These are phyloP conservation scores for Orchesella cincta DNA, from an alignment of 1,140 invertebrate species.

Conservation along the genomic window DNA sequence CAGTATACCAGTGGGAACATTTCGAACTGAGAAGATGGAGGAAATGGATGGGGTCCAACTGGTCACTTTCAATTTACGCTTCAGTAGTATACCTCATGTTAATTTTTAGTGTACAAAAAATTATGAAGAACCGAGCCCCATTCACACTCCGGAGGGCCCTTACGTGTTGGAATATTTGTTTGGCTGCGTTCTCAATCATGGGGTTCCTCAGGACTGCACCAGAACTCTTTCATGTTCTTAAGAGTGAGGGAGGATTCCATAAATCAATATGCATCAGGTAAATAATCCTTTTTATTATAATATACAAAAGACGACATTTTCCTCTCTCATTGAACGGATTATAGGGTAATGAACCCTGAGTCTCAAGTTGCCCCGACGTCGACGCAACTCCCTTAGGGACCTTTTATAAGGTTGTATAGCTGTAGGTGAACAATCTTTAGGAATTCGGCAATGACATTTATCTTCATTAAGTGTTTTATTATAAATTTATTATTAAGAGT, in stretches of 20 bases:
- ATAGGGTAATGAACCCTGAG: too few species aligned
- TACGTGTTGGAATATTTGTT: slow-evolving; percentile 84
- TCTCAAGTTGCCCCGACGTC: not conserved
- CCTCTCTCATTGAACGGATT: not conserved
- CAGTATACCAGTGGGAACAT: slow-evolving; percentile 44
- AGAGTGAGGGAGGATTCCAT: slow-evolving; percentile 79
- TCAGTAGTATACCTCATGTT: slow-evolving; percentile 88
- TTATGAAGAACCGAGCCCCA: slow-evolving; percentile 85
- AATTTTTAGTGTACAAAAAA: slow-evolving; percentile 88
- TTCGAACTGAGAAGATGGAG: slow-evolving; percentile 55
- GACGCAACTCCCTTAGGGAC: too few species aligned
- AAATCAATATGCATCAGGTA: slow-evolving; percentile 82
- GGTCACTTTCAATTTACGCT: slow-evolving; percentile 90
- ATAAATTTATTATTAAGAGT: too few species aligned
- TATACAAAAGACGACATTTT: too few species aligned
- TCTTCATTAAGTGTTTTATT: too few species aligned
- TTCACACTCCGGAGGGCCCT: slow-evolving; percentile 83
- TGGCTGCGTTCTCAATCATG: slow-evolving; percentile 92
- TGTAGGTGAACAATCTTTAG: too few species aligned
- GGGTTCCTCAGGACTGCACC: slow-evolving; percentile 83
- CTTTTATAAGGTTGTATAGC: too few species aligned
- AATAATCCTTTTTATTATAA: not conserved
- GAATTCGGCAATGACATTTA: too few species aligned
- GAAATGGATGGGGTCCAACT: slow-evolving; percentile 94
- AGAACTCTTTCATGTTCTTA: slow-evolving; percentile 82